Percentiles rank a stretch among this genome's conserved stretches.
phyloP scores from a whole-genome alignment of 2,113 vertebrate species.

The Gadus macrocephalus region DNA sequence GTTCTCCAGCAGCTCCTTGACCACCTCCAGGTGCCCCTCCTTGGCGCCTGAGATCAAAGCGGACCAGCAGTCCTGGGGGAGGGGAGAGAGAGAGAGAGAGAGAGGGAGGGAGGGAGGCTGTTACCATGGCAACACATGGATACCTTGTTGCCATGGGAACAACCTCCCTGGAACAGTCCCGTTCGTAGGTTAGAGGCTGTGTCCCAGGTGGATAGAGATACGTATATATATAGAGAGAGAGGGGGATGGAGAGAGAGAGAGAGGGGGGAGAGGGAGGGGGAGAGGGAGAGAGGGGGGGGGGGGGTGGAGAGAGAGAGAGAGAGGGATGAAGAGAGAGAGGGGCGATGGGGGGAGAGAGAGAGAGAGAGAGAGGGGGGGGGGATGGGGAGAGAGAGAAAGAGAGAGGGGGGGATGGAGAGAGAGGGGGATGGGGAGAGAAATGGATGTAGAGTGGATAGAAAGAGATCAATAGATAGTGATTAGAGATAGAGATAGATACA shows the following conservation, averaged over 20 bases:
- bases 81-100: background rate
- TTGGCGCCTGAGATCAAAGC: conserved; percentile 92
- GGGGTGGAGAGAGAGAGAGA: background rate
- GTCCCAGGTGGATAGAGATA: background rate
- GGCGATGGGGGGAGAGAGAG: background rate
- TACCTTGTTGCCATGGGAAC: conserved; percentile 39
- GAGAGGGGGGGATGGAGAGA: background rate
- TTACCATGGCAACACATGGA: conserved; percentile 50
- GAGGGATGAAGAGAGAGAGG: background rate
- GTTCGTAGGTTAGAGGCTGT: too few relatives aligned
- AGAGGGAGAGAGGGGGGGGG: background rate
- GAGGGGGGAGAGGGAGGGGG: background rate
- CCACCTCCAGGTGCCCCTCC: conserved; percentile 86
- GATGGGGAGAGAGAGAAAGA: background rate
- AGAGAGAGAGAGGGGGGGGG: background rate
- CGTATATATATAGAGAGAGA: background rate
- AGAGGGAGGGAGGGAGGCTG: background rate
- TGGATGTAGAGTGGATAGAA: background rate
- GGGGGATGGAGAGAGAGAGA: background rate
- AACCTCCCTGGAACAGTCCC: background rate
- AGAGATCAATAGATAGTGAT: background rate
- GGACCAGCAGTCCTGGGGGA: conserved; percentile 93
- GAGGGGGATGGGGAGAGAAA: background rate
- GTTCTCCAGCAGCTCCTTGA: conserved; percentile 83
- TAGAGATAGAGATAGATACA: background rate